Conservation (phyloP, 2,113 vertebrate genomes). For the Pantherophis guttatus region DNA sequence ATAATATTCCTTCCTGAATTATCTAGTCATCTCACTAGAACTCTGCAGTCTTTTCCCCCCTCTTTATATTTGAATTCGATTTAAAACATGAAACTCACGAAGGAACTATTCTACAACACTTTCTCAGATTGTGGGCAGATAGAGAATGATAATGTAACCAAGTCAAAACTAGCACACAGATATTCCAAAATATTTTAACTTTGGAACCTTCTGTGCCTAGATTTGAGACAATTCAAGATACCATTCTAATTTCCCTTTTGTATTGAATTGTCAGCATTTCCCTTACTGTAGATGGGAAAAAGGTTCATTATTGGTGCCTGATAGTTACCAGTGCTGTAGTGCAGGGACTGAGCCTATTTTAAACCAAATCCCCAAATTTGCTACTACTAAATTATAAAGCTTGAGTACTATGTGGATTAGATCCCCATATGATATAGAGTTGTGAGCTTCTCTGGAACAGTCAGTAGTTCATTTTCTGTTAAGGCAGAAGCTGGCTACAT, state of each 20-base stretch:
- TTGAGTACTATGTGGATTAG: not conserved
- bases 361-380: not conserved
- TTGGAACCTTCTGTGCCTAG: not conserved
- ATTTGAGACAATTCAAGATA: not conserved
- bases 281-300: not conserved
- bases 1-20: not conserved
- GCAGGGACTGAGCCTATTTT: not conserved
- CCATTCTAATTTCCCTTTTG: not conserved
- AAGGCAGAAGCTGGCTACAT: not conserved
- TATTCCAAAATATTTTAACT: not conserved
- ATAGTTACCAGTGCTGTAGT: not conserved
- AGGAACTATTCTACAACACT: not conserved
- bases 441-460: not conserved
- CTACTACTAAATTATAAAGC: not conserved
- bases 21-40: not conserved
- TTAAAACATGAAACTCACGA: not conserved
- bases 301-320: not conserved
- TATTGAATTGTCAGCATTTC: not conserved
- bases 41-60: not conserved
- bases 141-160: not conserved
- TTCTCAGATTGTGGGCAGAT: not conserved
- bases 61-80: not conserved
- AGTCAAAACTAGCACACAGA: not conserved
- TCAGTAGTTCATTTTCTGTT: not conserved
- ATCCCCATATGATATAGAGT: not conserved